Base-by-base conservation (phyloP, 2,797 vertebrate species). In the Siniperca obscura region DNA sequence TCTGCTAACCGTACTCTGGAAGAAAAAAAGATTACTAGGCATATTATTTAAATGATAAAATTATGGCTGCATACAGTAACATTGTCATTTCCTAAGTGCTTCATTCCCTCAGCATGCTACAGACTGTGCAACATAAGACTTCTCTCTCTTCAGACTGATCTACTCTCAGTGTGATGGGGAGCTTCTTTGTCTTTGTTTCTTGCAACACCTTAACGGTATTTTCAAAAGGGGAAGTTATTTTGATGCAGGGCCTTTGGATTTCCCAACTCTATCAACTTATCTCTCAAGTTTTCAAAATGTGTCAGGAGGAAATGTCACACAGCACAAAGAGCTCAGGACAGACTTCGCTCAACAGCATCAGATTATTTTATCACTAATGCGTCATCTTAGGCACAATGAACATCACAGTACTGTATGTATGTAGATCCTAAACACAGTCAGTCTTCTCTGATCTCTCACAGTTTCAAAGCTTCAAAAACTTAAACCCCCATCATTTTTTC, bases 51-150 rank as follows among this genome's bases (percentile, higher is more conserved):
- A 87, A 87, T 57, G 52, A 82, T 84, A 86, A 72, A 89, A 71
- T 68, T 79, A 91, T 88, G 88, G 89, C 90, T 93, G 90, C 89
- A 92, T 88, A 93, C 86, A 83, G 80, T 83, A 83, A 91, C 83
- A 90, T 85, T 70, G 38, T 90, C 82, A 61, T 88, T 77, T 91
- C 64, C 46, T 86, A 94, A 94, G 93, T 94, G 92, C 91, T 95
- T 89, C 60, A 78, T 84, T 90, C 76, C 69, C 81, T 91, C 87
- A 78, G 88, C 88, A 91, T 92, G 92, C 90, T 86, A 86, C 89
- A 70, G 81, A 85, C 81, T 92, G 88, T 92, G 89, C 90, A 89
- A 92, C 67, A 76, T 53, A 85, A 68, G 46, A 83, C 62, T 65
- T 61, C 48, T 69, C 70, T 56, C 66, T 76, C 74, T 56, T 79